Evolutionary conservation across 1,140 invertebrate species (phyloP).

Genomic region (Drosophila pachea): DNA sequence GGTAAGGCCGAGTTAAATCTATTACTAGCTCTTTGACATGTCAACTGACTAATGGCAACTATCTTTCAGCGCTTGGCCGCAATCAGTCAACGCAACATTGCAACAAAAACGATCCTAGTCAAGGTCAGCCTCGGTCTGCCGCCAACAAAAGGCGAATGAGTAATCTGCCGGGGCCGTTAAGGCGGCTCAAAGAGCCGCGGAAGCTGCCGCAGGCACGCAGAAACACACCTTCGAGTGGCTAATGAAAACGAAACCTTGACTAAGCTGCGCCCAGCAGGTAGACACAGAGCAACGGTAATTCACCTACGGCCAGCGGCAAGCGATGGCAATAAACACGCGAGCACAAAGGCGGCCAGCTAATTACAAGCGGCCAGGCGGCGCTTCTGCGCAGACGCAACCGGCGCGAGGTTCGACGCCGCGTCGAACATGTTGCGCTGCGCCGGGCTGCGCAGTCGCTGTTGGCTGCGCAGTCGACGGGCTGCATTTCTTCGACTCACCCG

Average conservation of each 20-base stretch:
- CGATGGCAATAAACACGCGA: slow-evolving; percentile 54
- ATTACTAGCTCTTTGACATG: background rate
- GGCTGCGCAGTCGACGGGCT: slow-evolving; percentile 28
- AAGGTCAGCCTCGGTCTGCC: slow-evolving; percentile 6
- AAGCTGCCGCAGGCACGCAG: slow-evolving; percentile 2
- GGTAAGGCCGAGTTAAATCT: background rate
- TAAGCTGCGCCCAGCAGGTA: slow-evolving; percentile 36
- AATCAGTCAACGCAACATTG: slow-evolving; percentile 10
- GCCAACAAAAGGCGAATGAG: slow-evolving; percentile 28
- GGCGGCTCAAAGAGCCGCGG: slow-evolving; percentile 18
- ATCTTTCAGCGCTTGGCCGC: background rate
- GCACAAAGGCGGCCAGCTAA: slow-evolving; percentile 24
- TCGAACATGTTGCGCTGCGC: slow-evolving; percentile 48
- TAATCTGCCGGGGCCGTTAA: slow-evolving; percentile 7
- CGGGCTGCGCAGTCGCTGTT: slow-evolving; percentile 11
- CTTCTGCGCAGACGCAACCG: slow-evolving; percentile 15
- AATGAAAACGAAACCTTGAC: slow-evolving; percentile 64
- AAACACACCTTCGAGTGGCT: slow-evolving; percentile 19
- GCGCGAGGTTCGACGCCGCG: slow-evolving; percentile 10
- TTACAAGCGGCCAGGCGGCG: slow-evolving; percentile 26
- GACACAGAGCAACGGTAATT: slow-evolving; percentile 40
- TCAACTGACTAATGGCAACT: background rate
- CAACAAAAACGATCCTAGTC: slow-evolving; percentile 28
- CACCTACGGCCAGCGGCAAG: slow-evolving; percentile 43
- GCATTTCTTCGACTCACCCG: slow-evolving; percentile 59